Evolutionary conservation across 2,888 invertebrate genomes (phyloP), one percentile per base, ranked within the genome.

Genomic region (Stenoptilia bipunctidactyla): DNA sequence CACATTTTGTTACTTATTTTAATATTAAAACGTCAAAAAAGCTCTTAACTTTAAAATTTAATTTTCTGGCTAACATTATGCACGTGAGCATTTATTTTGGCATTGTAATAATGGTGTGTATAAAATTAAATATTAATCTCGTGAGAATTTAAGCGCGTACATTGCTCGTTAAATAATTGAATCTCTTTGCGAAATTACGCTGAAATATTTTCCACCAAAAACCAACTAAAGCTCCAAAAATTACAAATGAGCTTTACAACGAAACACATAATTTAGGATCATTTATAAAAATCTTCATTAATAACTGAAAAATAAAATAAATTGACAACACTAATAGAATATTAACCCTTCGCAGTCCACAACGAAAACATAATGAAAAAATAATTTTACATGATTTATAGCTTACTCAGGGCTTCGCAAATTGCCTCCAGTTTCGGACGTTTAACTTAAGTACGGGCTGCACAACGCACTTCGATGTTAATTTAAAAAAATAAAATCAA

Each of bases 311-410:
- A 53, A 52, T 53, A 53, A 52, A 51, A 50, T 42, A 40, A 36
- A 46, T 44, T 53, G 72, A 55, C 68, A 50, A 45, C 59, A 61
- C 69, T 75, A 68, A 74, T 72, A 75, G 70, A 76, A 60, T 73
- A 67, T 65, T 64, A 76, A 66, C 58, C 52, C 76, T 70, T 52
- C 60, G 50, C 46, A 37, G 45, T 37, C 38, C 46, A 40, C 20
- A 5, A 48, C 52, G 49, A 47, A 52, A 53, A 55, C 49, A 58
- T 73, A 79, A 79, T 79, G 77, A 75, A 80, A 77, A 77, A 76
- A 80, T 77, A 77, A 79, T 79, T 80, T 70, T 59, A 50, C 64
- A 63, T 68, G 82, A 83, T 83, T 82, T 83, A 83, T 83, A 74
- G 82, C 82, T 83, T 73, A 83, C 70, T 83, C 82, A 77, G 61